phyloP scores from a whole-genome alignment of 2,888 invertebrate species.

The Amorpha juglandis region DNA sequence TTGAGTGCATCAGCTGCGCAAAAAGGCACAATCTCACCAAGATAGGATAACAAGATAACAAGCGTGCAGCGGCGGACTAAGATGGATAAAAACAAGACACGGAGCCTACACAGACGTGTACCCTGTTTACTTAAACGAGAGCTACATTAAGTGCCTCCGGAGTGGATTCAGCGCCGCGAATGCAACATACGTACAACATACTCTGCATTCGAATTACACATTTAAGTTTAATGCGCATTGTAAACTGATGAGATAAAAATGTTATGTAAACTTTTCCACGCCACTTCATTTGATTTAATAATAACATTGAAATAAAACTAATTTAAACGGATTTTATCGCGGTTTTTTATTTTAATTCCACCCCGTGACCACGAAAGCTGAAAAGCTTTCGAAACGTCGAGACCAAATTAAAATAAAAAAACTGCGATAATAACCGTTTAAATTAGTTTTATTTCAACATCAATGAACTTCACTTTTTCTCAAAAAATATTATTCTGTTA shows the following conservation, averaged over 20 bases:
- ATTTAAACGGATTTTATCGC: no score
- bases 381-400: no score
- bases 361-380: no score
- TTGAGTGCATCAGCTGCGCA: conserved; percentile 66
- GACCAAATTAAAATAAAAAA: no score
- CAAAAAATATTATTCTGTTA: background rate
- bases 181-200: conserved; percentile 1
- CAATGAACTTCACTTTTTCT: background rate
- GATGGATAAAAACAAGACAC: conserved; percentile 79
- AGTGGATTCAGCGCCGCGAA: conserved; percentile 40
- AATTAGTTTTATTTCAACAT: no score
- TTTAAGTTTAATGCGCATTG: background rate
- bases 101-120: conserved; percentile 73
- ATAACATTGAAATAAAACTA: no score
- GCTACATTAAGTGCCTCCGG: conserved; percentile 50
- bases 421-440: no score
- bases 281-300: no score
- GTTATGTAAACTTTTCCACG: background rate
- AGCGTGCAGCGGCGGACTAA: conserved; percentile 75
- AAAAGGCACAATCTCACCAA: conserved; percentile 79
- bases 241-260: conserved; percentile 8
- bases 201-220: conserved; percentile 17
- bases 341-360: no score
- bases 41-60: conserved; percentile 84
- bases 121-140: conserved; percentile 82